A percentile compares a stretch with the other conserved stretches of the same genome.
These are phyloP conservation scores for Parotocinclus haroldoi DNA, from an alignment of 2,797 vertebrate species.

Conservation along the genomic window DNA sequence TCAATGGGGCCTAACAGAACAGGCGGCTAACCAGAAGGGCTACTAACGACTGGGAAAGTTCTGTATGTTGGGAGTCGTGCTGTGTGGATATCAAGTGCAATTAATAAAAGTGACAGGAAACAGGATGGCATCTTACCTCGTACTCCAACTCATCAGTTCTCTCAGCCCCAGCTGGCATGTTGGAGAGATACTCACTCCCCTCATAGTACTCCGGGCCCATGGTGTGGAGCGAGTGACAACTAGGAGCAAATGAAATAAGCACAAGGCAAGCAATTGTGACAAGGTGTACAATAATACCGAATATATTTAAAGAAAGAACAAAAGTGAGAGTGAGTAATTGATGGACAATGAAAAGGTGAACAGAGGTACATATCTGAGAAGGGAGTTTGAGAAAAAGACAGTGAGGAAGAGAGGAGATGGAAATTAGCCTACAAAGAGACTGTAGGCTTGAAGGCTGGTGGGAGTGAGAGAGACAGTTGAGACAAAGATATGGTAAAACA, in stretches of 20 bases:
- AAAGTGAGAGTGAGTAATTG: conserved; percentile 4
- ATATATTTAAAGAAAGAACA: not conserved
- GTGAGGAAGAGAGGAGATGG: conserved; percentile 39
- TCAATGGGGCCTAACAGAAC: conserved; percentile 42
- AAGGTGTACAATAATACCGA: not conserved
- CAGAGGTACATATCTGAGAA: not conserved
- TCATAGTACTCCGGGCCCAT: conserved; percentile 91
- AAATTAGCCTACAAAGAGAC: not conserved
- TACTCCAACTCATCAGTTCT: conserved; percentile 93
- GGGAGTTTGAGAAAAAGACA: conserved; percentile 14
- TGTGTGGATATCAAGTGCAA: conserved; percentile 32
- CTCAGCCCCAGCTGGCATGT: conserved; percentile 82
- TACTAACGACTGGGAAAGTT: conserved; percentile 42
- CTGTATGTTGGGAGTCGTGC: conserved; percentile 43
- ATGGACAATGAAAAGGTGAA: conserved; percentile 4
- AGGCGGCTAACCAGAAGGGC: conserved; percentile 50
- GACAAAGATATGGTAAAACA: not conserved
- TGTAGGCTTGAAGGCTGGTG: conserved; percentile 36
- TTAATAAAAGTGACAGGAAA: conserved; percentile 40
- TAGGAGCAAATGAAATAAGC: conserved; percentile 56
- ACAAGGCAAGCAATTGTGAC: not conserved
- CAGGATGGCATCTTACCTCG: conserved; percentile 77
- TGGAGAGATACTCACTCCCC: conserved; percentile 87
- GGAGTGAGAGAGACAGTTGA: not conserved
- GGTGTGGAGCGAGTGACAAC: conserved; percentile 93